A percentile compares a stretch with the other conserved stretches of the same genome.
Conservation (phyloP, 2,113 vertebrate genomes). For the Psephotus haematonotus region DNA sequence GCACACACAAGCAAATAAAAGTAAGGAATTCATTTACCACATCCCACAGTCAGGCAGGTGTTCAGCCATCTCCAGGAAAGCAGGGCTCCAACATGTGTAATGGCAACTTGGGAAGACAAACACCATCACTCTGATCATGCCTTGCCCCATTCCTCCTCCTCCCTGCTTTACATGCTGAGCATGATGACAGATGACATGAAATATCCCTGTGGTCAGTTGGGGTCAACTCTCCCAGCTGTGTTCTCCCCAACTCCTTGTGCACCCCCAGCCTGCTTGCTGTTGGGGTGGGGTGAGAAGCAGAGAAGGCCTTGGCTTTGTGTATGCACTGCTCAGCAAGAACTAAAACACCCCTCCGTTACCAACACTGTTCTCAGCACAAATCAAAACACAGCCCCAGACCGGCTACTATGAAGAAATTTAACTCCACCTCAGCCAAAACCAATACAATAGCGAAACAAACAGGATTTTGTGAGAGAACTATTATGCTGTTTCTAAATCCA, state of each 20-base stretch:
- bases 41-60: neutral
- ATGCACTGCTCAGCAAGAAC: neutral
- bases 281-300: neutral
- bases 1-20: neutral
- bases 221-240: fast-evolving
- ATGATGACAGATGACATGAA: fast-evolving
- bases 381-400: neutral
- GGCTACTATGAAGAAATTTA: neutral
- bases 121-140: fast-evolving
- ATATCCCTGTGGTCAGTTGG: neutral
- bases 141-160: neutral
- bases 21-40: neutral
- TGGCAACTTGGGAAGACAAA: neutral
- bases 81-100: neutral
- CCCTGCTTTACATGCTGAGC: neutral
- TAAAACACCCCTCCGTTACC: neutral
- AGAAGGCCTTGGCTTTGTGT: neutral
- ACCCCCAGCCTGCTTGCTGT: neutral
- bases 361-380: neutral
- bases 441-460: neutral
- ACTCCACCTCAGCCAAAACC: neutral
- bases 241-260: neutral
- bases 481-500: neutral
- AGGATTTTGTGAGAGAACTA: neutral
- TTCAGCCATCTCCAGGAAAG: neutral